Evolutionary conservation across 2,113 vertebrate genomes (phyloP).

Genomic region (Manacus vitellinus): DNA sequence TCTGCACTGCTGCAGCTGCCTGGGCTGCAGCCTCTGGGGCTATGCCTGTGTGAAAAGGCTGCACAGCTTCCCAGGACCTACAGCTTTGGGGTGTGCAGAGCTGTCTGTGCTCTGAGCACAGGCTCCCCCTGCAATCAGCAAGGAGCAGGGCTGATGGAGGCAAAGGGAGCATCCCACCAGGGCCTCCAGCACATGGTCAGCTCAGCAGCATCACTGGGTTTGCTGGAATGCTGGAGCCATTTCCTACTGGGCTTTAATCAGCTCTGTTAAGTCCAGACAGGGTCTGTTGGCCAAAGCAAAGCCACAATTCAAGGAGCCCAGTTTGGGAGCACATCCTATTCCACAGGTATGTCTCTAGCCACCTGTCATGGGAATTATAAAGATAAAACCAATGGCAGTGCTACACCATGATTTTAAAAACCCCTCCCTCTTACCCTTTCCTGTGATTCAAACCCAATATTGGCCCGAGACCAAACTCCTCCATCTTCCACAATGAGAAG

Average conservation of each 20-base stretch:
- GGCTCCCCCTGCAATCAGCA: rapidly evolving
- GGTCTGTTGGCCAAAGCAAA: not conserved
- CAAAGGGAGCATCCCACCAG: not conserved
- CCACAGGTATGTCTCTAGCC: not conserved
- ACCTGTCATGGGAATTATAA: not conserved
- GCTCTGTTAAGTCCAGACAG: not conserved
- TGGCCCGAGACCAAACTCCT: not conserved
- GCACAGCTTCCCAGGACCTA: rapidly evolving
- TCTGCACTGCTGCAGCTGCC: not conserved
- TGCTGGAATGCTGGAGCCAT: not conserved
- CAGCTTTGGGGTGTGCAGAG: rapidly evolving
- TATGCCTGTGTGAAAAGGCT: not conserved
- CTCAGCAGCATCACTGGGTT: not conserved
- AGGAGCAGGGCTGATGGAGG: not conserved
- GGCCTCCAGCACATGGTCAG: rapidly evolving
- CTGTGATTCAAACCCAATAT: not conserved
- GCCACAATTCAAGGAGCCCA: not conserved
- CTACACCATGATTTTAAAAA: not conserved
- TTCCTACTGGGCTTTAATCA: not conserved
- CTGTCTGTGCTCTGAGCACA: not conserved
- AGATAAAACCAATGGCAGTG: not conserved
- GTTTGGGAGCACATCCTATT: not conserved
- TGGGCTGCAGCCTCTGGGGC: not conserved
- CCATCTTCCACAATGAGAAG: not conserved
- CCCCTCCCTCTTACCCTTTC: not conserved